Base-by-base conservation (phyloP, 92 coral and sea anemone genomes). In the Epizoanthus rinbou region DNA sequence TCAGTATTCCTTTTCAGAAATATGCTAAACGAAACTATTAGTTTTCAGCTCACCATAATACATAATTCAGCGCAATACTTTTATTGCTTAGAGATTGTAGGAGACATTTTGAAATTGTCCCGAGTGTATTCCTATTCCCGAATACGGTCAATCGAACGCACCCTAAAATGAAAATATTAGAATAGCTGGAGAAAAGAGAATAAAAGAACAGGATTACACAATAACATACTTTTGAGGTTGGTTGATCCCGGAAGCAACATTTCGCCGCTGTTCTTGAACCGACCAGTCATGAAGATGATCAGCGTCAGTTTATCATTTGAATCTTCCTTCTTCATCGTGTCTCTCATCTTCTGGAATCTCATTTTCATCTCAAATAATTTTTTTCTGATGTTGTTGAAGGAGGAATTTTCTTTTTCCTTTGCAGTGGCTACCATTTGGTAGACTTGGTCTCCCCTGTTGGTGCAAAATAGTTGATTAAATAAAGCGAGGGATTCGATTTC, bases 241-340 rank as follows among this genome's bases (percentile, higher is more conserved):
- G 82, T 62, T 11, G 82, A 78, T 13, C 82, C 82, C 24, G 82
- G 82, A 39, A 78, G 43, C 19, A 78, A 69, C 82, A 78, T 78
- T 62, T 78, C 82, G 23, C 82, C 71, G 43, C 45, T 78, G 71
- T 78, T 78, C 57, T 78, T 78, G 22, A 78, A 78, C 18, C 82
- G 82, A 43, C 82, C 82, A 23, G 82, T 78, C 37, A 78, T 69
- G 35, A 78, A 78, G 10, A 78, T 22, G 22, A 78, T 37, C 71
- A 78, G 52, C 50, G 71, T 78, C 58, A 78, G 66, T 59, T 78
- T 78, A 10, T 62, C 71, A 19, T 78, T 62, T n/a, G 22, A 31
- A 17, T 78, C 71, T 22, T 39, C 69, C 58, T 78, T 78, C 54
- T 39, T 78, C 82, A 78, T 62, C n/a, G 45, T 69, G 43, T 78